phyloP scores from a whole-genome alignment of 2,888 invertebrate species.

The Germaria angustata region DNA sequence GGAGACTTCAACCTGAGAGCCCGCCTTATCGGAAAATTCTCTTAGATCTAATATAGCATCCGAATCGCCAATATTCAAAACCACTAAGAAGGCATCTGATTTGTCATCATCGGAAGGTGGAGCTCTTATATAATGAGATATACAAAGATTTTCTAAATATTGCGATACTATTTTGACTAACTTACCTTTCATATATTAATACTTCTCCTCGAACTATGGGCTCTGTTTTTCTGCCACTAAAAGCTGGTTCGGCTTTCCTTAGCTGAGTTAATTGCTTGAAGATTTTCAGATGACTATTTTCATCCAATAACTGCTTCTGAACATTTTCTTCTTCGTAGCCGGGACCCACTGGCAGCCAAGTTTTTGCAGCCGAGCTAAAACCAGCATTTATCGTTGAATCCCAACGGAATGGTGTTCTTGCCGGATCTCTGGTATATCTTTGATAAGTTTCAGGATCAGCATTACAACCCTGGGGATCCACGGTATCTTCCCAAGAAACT shows the following conservation, averaged over 20 bases:
- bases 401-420: slow-evolving; percentile 84
- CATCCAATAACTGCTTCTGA: slow-evolving; percentile 80
- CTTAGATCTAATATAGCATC: slow-evolving; percentile 79
- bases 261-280: slow-evolving; percentile 81
- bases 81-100: slow-evolving; percentile 71
- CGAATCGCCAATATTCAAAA: slow-evolving; percentile 81
- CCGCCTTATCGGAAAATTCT: slow-evolving; percentile 56
- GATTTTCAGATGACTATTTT: slow-evolving; percentile 82
- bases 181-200: slow-evolving; percentile 70
- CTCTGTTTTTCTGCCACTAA: slow-evolving; percentile 68
- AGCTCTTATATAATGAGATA: slow-evolving; percentile 50
- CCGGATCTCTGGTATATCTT: slow-evolving; percentile 83
- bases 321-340: slow-evolving; percentile 74
- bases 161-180: not conserved
- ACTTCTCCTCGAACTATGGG: slow-evolving; percentile 63
- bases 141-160: too few species aligned
- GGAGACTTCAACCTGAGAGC: slow-evolving; percentile 66
- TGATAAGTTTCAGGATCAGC: slow-evolving; percentile 82
- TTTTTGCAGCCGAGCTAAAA: slow-evolving; percentile 69
- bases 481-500: slow-evolving; percentile 82
- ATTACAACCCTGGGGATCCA: slow-evolving; percentile 81
- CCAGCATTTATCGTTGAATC: slow-evolving; percentile 78
- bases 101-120: slow-evolving; percentile 44
- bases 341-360: slow-evolving; percentile 71
- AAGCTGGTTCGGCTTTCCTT: slow-evolving; percentile 74